Evolutionary conservation across 1,140 invertebrate genomes (phyloP), one percentile per base, ranked within the genome.

Genomic region (Phthorimaea operculella): DNA sequence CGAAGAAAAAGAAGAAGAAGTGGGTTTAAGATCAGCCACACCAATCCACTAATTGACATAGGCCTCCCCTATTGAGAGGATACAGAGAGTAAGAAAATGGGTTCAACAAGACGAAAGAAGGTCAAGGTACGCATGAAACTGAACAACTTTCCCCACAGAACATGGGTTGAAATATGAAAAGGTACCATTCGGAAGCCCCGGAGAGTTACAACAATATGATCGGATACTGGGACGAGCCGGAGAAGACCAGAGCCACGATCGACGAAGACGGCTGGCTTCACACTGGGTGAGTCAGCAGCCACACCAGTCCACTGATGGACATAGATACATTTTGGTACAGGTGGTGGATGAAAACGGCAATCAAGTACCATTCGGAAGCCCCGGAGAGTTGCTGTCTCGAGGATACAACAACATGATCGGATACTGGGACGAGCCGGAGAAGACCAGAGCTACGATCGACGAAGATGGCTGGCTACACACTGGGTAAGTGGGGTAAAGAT

Each of bases 281-380:
- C 68, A 97, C 96, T n/a, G 97, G 96, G 94, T 95, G 88, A 87
- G 73, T 51, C n/a, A n/a, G n/a, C n/a, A n/a, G n/a, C n/a, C n/a
- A n/a, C n/a, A n/a, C n/a, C n/a, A n/a, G n/a, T n/a, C n/a, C n/a
- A n/a, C n/a, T n/a, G n/a, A n/a, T n/a, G n/a, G n/a, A n/a, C n/a
- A n/a, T n/a, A n/a, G n/a, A n/a, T 28, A 2, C 6, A 28, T 28
- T 39, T 10, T 9, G 4, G 1, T 12, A 12, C 39, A 84, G 82
- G 72, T 85, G 4, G 88, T 97, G 8, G 91, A 98, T 74, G 77
- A 84, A 0, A 73, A 92, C 8, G 93, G 92, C 0, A 64, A 87
- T 0, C 84, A 90, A 1, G 92, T 98, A 2, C 91, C 93, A 0
- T 88, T 93, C 33, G 95, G 92, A 2, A 86, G 84, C 17, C 78